phyloP scores from a whole-genome alignment of 2,888 invertebrate genomes.

The Caenorhabditis sulstoni region DNA sequence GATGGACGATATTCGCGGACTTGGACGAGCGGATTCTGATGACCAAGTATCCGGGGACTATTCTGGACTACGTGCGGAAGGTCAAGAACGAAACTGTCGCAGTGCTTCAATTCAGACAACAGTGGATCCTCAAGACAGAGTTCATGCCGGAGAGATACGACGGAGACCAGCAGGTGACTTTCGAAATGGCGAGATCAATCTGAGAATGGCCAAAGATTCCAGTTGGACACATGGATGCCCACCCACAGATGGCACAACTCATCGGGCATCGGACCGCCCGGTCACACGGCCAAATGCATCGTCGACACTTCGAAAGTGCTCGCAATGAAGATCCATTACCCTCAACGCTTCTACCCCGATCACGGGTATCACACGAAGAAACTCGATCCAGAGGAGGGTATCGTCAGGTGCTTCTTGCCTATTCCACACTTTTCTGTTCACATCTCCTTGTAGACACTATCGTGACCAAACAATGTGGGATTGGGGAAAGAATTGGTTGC shows the following conservation, averaged over 20 bases:
- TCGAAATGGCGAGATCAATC: too few relatives aligned
- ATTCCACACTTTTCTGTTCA: too few relatives aligned
- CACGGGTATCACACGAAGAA: neutral
- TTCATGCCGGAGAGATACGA: conserved; percentile 30
- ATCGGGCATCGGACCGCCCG: conserved; percentile 9
- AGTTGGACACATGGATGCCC: conserved; percentile 46
- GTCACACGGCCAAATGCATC: conserved; percentile 47
- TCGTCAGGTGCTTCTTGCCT: conserved; percentile 7
- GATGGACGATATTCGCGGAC: conserved; percentile 33
- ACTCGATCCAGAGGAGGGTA: conserved; percentile 26
- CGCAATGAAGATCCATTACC: conserved; percentile 27
- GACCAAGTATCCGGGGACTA: conserved; percentile 24
- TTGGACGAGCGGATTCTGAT: conserved; percentile 26
- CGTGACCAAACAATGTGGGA: conserved; percentile 22
- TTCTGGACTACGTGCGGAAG: conserved; percentile 20
- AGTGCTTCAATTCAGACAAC: conserved; percentile 35
- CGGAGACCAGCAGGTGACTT: conserved; percentile 6
- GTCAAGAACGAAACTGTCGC: conserved; percentile 18
- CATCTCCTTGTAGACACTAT: conserved; percentile 18
- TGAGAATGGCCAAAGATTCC: too few relatives aligned
- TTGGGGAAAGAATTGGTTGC: conserved; percentile 26
- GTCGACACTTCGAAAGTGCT: conserved; percentile 31
- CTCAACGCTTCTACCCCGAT: conserved; percentile 4
- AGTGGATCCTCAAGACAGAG: conserved; percentile 51
- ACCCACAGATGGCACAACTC: conserved; percentile 46